A percentile compares a stretch with the other conserved stretches of the same genome.
Evolutionary conservation across 1,140 invertebrate genomes (phyloP).

Genomic region (Aphis gossypii): DNA sequence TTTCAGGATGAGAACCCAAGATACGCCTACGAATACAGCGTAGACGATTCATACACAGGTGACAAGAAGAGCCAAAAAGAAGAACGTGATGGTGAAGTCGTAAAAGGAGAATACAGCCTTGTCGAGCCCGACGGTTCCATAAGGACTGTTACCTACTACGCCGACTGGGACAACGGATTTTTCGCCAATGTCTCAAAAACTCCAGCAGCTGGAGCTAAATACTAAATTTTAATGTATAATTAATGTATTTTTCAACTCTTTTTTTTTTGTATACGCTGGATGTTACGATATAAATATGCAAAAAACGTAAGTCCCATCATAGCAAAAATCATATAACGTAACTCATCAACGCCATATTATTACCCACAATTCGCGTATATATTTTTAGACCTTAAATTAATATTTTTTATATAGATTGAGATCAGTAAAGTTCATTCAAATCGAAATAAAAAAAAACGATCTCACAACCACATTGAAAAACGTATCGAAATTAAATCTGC

Average conservation of each 20-base stretch:
- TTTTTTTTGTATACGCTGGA: not conserved
- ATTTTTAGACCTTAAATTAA: not conserved
- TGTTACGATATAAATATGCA: not conserved
- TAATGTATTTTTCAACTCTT: not conserved
- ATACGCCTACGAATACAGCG: conserved; percentile 67
- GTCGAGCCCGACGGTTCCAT: conserved; percentile 81
- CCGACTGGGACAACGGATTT: conserved; percentile 81
- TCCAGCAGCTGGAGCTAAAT: conserved; percentile 49
- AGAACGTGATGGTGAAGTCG: conserved; percentile 69
- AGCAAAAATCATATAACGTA: not conserved
- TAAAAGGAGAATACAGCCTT: conserved; percentile 77
- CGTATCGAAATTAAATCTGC: not conserved
- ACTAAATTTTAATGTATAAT: conserved; percentile 11
- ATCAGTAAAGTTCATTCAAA: not conserved
- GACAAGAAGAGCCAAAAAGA: conserved; percentile 73
- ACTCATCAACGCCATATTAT: too few species aligned
- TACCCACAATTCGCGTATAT: not conserved
- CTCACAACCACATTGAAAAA: conserved; percentile 19
- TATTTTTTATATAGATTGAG: not conserved
- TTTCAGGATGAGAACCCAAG: conserved; percentile 66
- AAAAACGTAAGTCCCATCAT: not conserved
- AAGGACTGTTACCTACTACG: conserved; percentile 78
- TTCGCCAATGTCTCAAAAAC: conserved; percentile 71
- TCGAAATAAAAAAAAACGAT: not conserved
- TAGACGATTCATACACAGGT: conserved; percentile 69